Evolutionary conservation across 2,888 invertebrate genomes (phyloP).

Genomic region (Perdita meconis): DNA sequence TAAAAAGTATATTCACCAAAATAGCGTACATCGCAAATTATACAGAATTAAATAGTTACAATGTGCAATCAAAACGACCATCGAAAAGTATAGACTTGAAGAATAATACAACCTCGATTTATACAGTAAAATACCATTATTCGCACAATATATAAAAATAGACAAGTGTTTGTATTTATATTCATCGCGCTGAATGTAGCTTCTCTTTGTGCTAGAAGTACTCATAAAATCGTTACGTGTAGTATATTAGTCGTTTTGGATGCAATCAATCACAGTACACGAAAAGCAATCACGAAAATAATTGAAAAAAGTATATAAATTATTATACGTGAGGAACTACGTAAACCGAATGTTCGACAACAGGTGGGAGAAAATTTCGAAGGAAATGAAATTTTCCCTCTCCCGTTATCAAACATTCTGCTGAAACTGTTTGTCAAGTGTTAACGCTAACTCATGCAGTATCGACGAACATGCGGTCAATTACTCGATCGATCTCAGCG

Average conservation of each 20-base stretch:
- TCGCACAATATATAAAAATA: constrained; percentile 6
- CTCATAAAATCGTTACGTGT: neutral
- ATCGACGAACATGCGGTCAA: constrained; percentile 60
- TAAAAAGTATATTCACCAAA: constrained; percentile 67
- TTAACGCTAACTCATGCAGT: constrained; percentile 62
- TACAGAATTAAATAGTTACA: constrained; percentile 52
- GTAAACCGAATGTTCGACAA: constrained; percentile 27
- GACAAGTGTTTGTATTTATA: neutral
- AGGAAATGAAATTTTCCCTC: too few species aligned
- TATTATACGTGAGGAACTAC: constrained; percentile 46
- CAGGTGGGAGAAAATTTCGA: too few species aligned
- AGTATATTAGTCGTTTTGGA: constrained; percentile 58
- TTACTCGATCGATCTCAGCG: constrained; percentile 33
- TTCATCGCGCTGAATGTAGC: neutral
- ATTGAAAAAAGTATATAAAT: constrained; percentile 7
- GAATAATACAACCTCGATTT: too few species aligned
- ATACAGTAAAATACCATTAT: neutral
- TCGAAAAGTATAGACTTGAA: neutral
- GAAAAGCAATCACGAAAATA: neutral
- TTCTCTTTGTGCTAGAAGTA: neutral
- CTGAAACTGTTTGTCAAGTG: constrained; percentile 2
- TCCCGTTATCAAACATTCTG: too few species aligned
- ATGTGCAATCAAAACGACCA: constrained; percentile 65
- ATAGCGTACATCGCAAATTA: constrained; percentile 64
- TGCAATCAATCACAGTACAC: constrained; percentile 45